Conservation (phyloP, 2,888 invertebrate genomes). For the Conchocele bisecta region DNA sequence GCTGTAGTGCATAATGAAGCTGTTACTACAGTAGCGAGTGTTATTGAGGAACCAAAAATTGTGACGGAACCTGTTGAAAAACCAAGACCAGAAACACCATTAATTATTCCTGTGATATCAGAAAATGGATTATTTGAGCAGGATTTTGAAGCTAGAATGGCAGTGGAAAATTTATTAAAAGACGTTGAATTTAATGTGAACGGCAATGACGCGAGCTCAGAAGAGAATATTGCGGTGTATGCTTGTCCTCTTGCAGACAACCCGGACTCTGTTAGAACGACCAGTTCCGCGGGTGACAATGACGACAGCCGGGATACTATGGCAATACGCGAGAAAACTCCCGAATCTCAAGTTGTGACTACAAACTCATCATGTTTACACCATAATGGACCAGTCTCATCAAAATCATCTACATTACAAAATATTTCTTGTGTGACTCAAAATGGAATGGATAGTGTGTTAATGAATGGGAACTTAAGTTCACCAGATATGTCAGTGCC, state of each 20-base stretch:
- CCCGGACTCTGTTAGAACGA: constrained; percentile 42
- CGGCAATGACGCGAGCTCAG: constrained; percentile 46
- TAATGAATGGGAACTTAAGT: constrained; percentile 57
- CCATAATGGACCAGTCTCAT: constrained; percentile 38
- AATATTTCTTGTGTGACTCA: constrained; percentile 55
- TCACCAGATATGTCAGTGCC: constrained; percentile 57
- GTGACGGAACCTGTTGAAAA: constrained; percentile 46
- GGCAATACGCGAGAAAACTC: constrained; percentile 14
- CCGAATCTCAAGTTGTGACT: constrained; percentile 52
- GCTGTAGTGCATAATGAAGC: no score
- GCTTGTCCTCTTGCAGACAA: constrained; percentile 37
- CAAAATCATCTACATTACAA: constrained; percentile 21
- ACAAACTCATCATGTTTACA: constrained; percentile 24
- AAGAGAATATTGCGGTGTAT: constrained; percentile 40
- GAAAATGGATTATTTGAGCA: constrained; percentile 57
- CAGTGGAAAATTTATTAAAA: constrained; percentile 53
- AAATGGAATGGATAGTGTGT: constrained; percentile 57
- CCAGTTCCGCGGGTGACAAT: constrained; percentile 31
- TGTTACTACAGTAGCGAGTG: no score
- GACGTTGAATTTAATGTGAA: constrained; percentile 55
- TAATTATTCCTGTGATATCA: constrained; percentile 49
- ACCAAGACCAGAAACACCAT: constrained; percentile 48
- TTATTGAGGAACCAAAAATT: constrained; percentile 47
- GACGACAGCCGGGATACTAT: constrained; percentile 46
- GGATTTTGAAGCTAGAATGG: constrained; percentile 58